Base-by-base conservation (phyloP, 2,797 vertebrate genomes). In the Ispidina lecontei region DNA sequence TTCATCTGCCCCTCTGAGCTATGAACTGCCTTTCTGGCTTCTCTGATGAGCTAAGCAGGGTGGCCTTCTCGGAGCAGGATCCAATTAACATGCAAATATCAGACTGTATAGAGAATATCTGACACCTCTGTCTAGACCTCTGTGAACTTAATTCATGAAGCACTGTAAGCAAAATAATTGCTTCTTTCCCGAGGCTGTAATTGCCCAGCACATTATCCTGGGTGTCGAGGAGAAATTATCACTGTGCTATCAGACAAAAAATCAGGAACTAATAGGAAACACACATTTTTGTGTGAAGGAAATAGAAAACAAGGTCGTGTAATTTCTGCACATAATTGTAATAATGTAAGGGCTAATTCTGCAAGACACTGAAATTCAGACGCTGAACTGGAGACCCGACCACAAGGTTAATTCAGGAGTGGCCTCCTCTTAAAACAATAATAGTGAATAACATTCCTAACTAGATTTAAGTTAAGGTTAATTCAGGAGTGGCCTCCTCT, bases 71-170 rank as follows among this genome's bases (percentile, higher is more conserved):
- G 0, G 54, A 86, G 70, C 65, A 91, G 85, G 84, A 89, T 95
- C 96, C 89, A 95, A 94, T 97, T 96, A 96, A 78, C 87, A 95
- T 95, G 93, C 89, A 97, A 97, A 97, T 96, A 91, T 85, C 84
- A 80, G 73, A 91, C 56, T 78, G 56, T 35, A 76, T n/a, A 63
- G 51, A 91, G 59, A 91, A 79, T 26, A 90, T 68, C 86, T 91
- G 87, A 83, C 88, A 92, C 88, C 82, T 95, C 71, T 95, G 64
- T 51, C 92, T 94, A 83, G 62, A 77, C 93, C 94, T 94, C 70
- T 69, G 60, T 92, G 91, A 97, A 84, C 90, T 92, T 87, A 62
- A 94, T 94, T 96, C 89, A 90, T 75, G 78, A 86, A 95, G 82
- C 47, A 73, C 35, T 73, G 64, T 87, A 95, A 91, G 95, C 91